Percentiles rank a stretch among this genome's conserved stretches.
These are phyloP conservation scores for Chloromyia formosa DNA, from an alignment of 2,888 invertebrate species.

Conservation along the genomic window DNA sequence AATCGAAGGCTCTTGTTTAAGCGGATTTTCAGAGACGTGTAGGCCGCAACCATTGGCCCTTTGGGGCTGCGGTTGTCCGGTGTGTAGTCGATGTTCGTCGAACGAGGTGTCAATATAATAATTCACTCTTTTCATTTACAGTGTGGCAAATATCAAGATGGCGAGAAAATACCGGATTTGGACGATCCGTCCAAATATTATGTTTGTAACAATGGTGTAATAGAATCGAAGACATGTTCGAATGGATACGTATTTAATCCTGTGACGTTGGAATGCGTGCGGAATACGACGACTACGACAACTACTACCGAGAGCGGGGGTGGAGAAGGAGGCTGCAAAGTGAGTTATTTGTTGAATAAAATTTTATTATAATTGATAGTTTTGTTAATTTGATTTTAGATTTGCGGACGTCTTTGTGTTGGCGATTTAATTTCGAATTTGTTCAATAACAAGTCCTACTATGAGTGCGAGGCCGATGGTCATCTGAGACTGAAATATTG, in stretches of 20 bases:
- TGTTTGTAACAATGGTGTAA: constrained; percentile 21
- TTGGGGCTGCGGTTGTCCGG: background rate
- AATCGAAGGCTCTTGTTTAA: background rate
- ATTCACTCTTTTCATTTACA: background rate
- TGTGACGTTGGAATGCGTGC: background rate
- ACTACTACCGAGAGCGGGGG: background rate
- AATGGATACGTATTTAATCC: background rate
- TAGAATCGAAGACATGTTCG: background rate
- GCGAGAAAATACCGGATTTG: constrained; percentile 22
- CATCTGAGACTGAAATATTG: background rate
- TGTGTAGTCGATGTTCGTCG: background rate
- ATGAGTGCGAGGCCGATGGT: background rate
- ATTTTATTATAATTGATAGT: background rate
- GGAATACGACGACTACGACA: background rate
- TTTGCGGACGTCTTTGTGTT: background rate
- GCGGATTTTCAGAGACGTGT: constrained; percentile 8
- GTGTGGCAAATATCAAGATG: constrained; percentile 20
- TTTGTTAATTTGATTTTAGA: background rate
- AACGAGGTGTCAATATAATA: background rate
- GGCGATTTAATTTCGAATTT: background rate
- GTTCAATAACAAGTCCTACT: background rate
- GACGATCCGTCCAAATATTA: constrained; percentile 12
- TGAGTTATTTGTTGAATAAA: background rate
- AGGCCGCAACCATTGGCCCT: background rate
- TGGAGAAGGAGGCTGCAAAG: too few species aligned